These are phyloP conservation scores for Drosophila yakuba DNA, from an alignment of 1,140 invertebrate species.

Conservation along the genomic window DNA sequence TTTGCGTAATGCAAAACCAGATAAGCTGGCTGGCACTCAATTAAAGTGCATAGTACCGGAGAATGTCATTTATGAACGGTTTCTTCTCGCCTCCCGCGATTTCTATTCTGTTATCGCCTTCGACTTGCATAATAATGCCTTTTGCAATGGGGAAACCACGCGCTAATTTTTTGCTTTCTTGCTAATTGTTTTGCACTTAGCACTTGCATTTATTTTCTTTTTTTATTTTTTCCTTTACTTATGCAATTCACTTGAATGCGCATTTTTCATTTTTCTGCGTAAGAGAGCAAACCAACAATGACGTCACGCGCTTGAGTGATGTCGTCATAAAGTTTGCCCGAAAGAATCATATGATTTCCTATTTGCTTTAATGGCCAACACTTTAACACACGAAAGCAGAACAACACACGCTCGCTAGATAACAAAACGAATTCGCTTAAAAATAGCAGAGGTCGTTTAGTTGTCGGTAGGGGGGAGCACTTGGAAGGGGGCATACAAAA, in stretches of 20 bases:
- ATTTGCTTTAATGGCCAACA: conserved; percentile 52
- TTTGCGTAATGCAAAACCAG: neutral
- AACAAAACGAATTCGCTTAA: conserved; percentile 53
- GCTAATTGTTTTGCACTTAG: conserved; percentile 58
- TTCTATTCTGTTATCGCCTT: conserved; percentile 36
- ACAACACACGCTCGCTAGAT: conserved; percentile 32
- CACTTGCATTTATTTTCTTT: conserved; percentile 40
- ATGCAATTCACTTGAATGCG: conserved; percentile 61
- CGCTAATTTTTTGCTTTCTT: conserved; percentile 43
- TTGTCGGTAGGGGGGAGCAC: neutral
- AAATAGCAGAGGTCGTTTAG: conserved; percentile 52
- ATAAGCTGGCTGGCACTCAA: conserved; percentile 12
- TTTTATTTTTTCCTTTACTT: conserved; percentile 44
- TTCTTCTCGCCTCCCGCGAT: conserved; percentile 14
- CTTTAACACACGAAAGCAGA: conserved; percentile 30
- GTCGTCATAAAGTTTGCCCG: conserved; percentile 45
- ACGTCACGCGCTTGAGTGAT: conserved; percentile 50
- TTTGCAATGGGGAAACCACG: conserved; percentile 21
- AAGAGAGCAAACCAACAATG: conserved; percentile 25
- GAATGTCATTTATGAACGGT: conserved; percentile 20
- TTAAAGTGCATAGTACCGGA: conserved; percentile 26
- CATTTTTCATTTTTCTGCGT: conserved; percentile 33
- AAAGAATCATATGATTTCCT: conserved; percentile 67
- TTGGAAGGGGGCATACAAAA: conserved; percentile 36
- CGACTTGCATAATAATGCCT: conserved; percentile 42